Percentiles rank a stretch among this genome's conserved stretches.
These are phyloP conservation scores for Crocallis elinguaria DNA, from an alignment of 2,888 invertebrate genomes.

Conservation along the genomic window DNA sequence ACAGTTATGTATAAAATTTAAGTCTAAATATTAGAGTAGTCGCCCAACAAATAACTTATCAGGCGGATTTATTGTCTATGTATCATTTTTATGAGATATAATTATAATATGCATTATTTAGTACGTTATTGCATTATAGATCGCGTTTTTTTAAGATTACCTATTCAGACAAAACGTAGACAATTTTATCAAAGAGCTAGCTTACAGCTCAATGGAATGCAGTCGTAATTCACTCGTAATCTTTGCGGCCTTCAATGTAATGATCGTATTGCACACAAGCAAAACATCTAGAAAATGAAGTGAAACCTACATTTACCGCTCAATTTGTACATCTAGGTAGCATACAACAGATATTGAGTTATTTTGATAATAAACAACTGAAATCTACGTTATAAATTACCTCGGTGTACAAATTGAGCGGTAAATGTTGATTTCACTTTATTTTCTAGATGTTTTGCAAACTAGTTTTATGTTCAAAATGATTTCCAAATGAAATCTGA, in stretches of 20 bases:
- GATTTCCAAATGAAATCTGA: too few relatives aligned
- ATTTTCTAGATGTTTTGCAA: slow-evolving; percentile 30
- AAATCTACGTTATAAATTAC: not conserved
- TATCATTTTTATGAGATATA: too few relatives aligned
- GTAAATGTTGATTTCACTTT: slow-evolving; percentile 26
- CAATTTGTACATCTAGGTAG: slow-evolving; percentile 6
- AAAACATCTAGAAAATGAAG: slow-evolving; percentile 28
- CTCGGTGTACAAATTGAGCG: slow-evolving; percentile 6
- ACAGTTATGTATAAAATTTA: too few relatives aligned
- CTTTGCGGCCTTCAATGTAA: slow-evolving; percentile 28
- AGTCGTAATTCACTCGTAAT: slow-evolving; percentile 23
- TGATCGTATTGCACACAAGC: slow-evolving; percentile 23
- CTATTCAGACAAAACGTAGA: not conserved
- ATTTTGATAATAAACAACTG: too few relatives aligned
- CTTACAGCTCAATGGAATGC: slow-evolving; percentile 16
- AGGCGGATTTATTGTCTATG: too few relatives aligned
- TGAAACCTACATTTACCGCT: slow-evolving; percentile 24
- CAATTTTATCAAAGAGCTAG: not conserved
- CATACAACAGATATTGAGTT: not conserved
- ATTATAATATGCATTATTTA: not conserved
- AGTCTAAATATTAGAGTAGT: too few relatives aligned
- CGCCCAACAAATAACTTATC: too few relatives aligned
- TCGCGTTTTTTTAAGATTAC: too few relatives aligned
- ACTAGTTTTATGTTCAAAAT: too few relatives aligned
- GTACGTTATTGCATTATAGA: not conserved